phyloP scores from a whole-genome alignment of 2,888 invertebrate genomes.

The Tiliacea citrago region DNA sequence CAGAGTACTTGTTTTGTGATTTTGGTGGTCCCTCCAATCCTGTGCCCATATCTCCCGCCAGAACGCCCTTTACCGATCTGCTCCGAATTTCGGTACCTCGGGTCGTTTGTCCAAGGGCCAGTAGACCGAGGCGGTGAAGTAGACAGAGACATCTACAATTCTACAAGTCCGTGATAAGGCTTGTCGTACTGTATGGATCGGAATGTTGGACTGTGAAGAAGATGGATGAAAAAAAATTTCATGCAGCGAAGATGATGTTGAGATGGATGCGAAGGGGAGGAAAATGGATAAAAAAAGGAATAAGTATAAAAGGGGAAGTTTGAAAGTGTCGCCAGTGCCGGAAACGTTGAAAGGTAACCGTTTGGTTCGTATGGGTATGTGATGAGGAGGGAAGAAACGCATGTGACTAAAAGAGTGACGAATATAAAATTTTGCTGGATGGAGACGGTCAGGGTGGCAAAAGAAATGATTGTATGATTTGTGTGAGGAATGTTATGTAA shows the following conservation, averaged over 20 bases:
- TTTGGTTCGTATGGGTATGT: too few species aligned
- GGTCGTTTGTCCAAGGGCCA: not conserved
- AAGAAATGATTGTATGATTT: too few species aligned
- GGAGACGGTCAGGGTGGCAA: too few species aligned
- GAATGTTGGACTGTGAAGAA: not conserved
- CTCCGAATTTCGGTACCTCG: not conserved
- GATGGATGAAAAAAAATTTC: not conserved
- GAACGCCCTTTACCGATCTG: not conserved
- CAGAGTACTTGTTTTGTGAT: not conserved
- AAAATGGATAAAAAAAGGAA: too few species aligned
- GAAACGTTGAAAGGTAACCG: not conserved
- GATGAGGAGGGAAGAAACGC: too few species aligned
- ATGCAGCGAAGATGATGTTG: too few species aligned
- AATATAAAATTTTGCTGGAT: too few species aligned
- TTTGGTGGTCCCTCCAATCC: not conserved
- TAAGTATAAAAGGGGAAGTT: not conserved
- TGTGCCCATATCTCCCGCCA: not conserved
- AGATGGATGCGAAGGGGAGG: too few species aligned
- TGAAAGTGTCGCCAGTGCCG: not conserved
- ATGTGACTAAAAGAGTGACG: too few species aligned
- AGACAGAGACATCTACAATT: not conserved
- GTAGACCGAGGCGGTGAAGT: too few species aligned
- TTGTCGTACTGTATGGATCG: not conserved
- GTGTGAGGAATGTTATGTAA: too few species aligned
- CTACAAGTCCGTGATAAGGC: too few species aligned